A percentile compares a stretch with the other conserved stretches of the same genome.
Evolutionary conservation across 2,888 invertebrate species (phyloP).

Genomic region (Agonopterix arenella): DNA sequence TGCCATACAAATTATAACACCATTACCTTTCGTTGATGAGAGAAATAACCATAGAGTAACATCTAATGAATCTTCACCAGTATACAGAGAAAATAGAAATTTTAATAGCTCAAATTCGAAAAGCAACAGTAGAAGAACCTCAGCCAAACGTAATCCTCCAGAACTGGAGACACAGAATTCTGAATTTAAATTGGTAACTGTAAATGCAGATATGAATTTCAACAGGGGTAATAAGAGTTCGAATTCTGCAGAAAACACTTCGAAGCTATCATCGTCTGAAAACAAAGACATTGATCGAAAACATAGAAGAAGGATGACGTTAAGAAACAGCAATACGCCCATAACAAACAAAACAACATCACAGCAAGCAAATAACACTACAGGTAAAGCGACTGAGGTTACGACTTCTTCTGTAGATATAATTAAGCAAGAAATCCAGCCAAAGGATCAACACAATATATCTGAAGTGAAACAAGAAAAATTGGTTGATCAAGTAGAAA

Average conservation of each 20-base stretch:
- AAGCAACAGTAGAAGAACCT: constrained; percentile 22
- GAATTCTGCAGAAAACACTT: constrained; percentile 13
- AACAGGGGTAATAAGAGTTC: constrained; percentile 25
- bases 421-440: constrained; percentile 48
- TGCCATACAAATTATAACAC: constrained; percentile 48
- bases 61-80: constrained; percentile 41
- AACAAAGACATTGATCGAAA: constrained; percentile 37
- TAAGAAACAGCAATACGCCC: constrained; percentile 34
- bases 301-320: constrained; percentile 52
- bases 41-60: constrained; percentile 39
- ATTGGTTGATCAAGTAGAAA: constrained; percentile 48
- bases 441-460: constrained; percentile 28
- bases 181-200: constrained; percentile 38
- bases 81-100: constrained; percentile 57
- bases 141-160: constrained; percentile 23
- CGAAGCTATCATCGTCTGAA: constrained; percentile 27
- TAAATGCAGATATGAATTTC: constrained; percentile 46
- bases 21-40: constrained; percentile 53
- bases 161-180: constrained; percentile 19
- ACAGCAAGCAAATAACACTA: constrained; percentile 17
- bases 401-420: constrained; percentile 37
- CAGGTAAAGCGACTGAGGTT: constrained; percentile 19
- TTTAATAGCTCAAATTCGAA: constrained; percentile 28
- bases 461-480: constrained; percentile 38
- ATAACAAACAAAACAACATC: constrained; percentile 13